Evolutionary conservation across 2,113 vertebrate genomes (phyloP), one percentile per base, ranked within the genome.

Genomic region (Chloroceryle aenea): DNA sequence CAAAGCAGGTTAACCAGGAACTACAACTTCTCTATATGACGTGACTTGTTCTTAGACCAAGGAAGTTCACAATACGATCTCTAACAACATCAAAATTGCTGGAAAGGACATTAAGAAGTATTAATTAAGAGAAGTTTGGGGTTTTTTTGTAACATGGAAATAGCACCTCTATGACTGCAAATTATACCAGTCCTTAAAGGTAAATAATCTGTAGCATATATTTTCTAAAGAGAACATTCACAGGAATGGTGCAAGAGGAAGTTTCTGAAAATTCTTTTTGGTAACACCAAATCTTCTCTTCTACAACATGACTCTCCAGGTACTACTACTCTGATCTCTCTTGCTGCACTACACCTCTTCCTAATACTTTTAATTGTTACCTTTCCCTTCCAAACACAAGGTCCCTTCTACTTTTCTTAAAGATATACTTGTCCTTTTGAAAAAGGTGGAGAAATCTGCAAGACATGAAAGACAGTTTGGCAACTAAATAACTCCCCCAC

Each of bases 381-480:
- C 38, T 63, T 78, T 66, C 61, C 45, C 40, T 94, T 68, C 23
- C 42, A 59, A 66, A 74, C 0, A 1, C 47, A 18, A 74, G 38
- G 66, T 18, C 47, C 34, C 52, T 80, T 55, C 75, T 17, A 3
- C 14, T 83, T 78, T 27, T 27, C 76, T 79, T 47, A 29, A 59
- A 72, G 87, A 68, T 20, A 40, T 25, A 29, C 68, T 47, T 22
- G 43, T 77, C 73, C 91, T 93, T 81, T 87, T 23, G 59, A 78
- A 77, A 92, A 84, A 85, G 40, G 80, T 81, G 76, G 72, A 87
- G 72, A 68, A 88, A 84, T 59, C 47, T 47, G 74, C 2, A 9
- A 86, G 73, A 42, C 16, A 3, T 38, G 89, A 86, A 64, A 88
- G 76, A 48, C 90, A 80, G 29, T 81, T 92, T 86, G 80, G 64